Evolutionary conservation across 2,113 vertebrate species (phyloP), one percentile per base, ranked within the genome.

Genomic region (Cyprichromis sp.): DNA sequence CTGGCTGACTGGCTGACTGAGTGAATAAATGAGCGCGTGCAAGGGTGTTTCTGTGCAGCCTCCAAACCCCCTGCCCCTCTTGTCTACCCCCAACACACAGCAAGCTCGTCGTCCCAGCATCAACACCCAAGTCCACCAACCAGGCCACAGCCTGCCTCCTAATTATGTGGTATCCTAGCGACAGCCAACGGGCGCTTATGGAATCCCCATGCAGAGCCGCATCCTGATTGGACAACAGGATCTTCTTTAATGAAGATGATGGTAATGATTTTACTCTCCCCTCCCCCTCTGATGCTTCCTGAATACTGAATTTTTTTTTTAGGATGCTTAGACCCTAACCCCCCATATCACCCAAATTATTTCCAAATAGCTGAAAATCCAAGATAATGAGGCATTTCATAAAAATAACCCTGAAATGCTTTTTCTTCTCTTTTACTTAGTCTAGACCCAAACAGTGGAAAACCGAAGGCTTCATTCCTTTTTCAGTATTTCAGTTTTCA

Each of bases 101-200:
- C 50, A 9, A 91, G 89, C 93, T 90, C 68, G 54, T 87, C 90
- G 87, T 93, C 91, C 92, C 90, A 90, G 91, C 92, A 94, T 94
- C 95, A 90, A 94, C 94, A 94, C 89, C 88, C 84, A 68, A 80
- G 84, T 92, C 94, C 92, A 91, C 90, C 95, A 93, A 95, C 93
- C 94, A 93, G 92, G 93, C 93, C 93, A 34, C 91, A 82, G 93
- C 90, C 95, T 91, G 94, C 95, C 95, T 96, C 96, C 94, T 96
- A 93, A 96, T 96, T 96, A 96, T 96, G 93, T 96, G 95, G 96
- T 97, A 94, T 95, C 96, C 95, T 96, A 97, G 96, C 96, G 92
- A 97, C 96, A 96, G 94, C 96, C 96, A 97, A 96, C 92, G 82
- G 94, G 91, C 82, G 94, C 92, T 94, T 91, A 80, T 73, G 94